Conservation (phyloP, 2,888 invertebrate genomes). For the Drosophila subsilvestris region DNA sequence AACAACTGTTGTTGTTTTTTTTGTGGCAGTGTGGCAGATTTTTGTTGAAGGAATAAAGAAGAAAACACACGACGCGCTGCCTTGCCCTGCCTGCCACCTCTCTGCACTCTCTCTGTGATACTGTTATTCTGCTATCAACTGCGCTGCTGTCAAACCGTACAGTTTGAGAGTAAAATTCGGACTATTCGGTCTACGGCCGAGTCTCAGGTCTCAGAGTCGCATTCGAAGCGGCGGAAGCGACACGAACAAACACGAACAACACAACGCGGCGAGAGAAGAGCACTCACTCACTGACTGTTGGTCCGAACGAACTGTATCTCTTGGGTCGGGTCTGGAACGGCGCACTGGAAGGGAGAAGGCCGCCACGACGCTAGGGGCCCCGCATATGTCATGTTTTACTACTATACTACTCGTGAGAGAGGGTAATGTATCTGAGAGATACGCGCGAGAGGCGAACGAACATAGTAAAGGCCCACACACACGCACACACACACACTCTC, state of each 20-base stretch:
- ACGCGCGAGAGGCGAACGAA: conserved; percentile 45
- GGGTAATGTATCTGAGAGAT: conserved; percentile 67
- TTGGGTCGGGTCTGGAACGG: conserved; percentile 29
- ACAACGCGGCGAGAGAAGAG: not conserved
- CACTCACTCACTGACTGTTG: not conserved
- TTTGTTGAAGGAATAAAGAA: conserved; percentile 30
- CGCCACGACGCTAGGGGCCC: conserved; percentile 16
- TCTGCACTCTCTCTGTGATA: conserved; percentile 22
- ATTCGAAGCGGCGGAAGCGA: not conserved
- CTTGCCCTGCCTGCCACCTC: conserved; percentile 29
- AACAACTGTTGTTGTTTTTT: conserved; percentile 52
- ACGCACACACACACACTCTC: conserved; percentile 9
- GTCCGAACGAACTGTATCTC: conserved; percentile 41
- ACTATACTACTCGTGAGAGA: conserved; percentile 44
- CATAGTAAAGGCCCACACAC: conserved; percentile 36
- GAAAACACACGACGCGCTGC: conserved; percentile 70
- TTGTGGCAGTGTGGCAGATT: conserved; percentile 35
- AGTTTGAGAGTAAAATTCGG: conserved; percentile 84
- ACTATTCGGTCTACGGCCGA: conserved; percentile 68
- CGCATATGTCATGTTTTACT: conserved; percentile 38
- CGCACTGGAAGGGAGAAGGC: conserved; percentile 31
- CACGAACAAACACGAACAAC: not conserved
- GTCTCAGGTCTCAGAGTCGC: not conserved
- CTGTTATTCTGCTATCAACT: conserved; percentile 40
- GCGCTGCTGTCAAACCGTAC: conserved; percentile 81